phyloP scores from a whole-genome alignment of 2,888 invertebrate genomes.

The Thera britannica region DNA sequence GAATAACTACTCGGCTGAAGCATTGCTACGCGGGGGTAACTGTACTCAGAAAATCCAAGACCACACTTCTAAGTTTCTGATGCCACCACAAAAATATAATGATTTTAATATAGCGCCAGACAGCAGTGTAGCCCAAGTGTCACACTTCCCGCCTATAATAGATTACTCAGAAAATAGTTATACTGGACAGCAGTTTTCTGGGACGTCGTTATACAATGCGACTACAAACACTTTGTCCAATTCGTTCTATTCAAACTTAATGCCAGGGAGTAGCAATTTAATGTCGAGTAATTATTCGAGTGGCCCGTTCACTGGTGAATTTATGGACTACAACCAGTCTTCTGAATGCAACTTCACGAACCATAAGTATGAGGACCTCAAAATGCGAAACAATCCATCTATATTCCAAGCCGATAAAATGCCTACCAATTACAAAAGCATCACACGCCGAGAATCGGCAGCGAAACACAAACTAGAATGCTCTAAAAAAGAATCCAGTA shows the following conservation, averaged over 20 bases:
- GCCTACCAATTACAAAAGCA: conserved; percentile 63
- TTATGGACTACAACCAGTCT: conserved; percentile 75
- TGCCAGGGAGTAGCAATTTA: conserved; percentile 72
- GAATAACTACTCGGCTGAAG: conserved; percentile 78
- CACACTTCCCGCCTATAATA: conserved; percentile 76
- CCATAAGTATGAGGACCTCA: conserved; percentile 76
- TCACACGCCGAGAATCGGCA: conserved; percentile 68
- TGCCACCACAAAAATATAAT: conserved; percentile 69
- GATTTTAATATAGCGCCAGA: conserved; percentile 70
- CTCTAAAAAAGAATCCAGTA: conserved; percentile 76
- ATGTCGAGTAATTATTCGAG: conserved; percentile 73
- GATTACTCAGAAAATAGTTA: conserved; percentile 77
- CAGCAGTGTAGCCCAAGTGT: conserved; percentile 75
- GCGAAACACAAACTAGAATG: conserved; percentile 79
- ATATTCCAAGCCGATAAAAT: conserved; percentile 69
- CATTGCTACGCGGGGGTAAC: conserved; percentile 71
- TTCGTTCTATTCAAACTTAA: conserved; percentile 78
- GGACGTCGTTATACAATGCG: conserved; percentile 74
- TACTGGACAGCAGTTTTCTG: conserved; percentile 73
- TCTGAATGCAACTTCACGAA: conserved; percentile 75
- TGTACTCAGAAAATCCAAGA: conserved; percentile 72
- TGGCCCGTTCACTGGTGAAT: conserved; percentile 73
- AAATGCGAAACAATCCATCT: conserved; percentile 70
- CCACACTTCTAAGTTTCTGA: conserved; percentile 64
- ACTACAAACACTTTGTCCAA: conserved; percentile 79